phyloP scores from a whole-genome alignment of 2,797 vertebrate species.

The Lindbergichthys nudifrons region DNA sequence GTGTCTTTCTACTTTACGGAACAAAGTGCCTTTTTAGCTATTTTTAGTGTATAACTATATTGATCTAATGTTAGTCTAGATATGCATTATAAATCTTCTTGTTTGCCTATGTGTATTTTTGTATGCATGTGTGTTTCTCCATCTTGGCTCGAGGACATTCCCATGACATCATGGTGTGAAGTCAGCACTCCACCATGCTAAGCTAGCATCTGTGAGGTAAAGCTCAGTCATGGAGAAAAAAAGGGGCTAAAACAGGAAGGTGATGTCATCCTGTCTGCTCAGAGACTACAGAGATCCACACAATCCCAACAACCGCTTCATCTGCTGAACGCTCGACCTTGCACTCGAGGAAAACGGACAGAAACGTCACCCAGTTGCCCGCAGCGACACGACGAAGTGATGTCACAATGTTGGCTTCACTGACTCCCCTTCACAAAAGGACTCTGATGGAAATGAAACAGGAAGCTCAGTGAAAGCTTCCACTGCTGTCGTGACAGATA shows the following conservation, averaged over 20 bases:
- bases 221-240: slow-evolving; percentile 25
- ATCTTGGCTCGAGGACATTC: slow-evolving; percentile 37
- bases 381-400: slow-evolving; percentile 36
- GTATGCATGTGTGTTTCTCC: background rate
- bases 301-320: background rate
- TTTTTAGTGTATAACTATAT: background rate
- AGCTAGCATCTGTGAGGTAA: slow-evolving; percentile 65
- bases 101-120: background rate
- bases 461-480: slow-evolving; percentile 1
- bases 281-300: background rate
- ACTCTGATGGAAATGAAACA: slow-evolving; percentile 6
- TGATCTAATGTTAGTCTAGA: background rate
- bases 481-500: background rate
- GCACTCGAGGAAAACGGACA: slow-evolving; percentile 13
- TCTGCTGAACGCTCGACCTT: slow-evolving; percentile 23
- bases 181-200: slow-evolving; percentile 70
- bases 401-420: slow-evolving; percentile 42
- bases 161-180: slow-evolving; percentile 52
- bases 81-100: background rate
- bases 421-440: background rate
- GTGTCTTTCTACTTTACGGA: background rate
- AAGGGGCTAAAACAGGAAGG: slow-evolving; percentile 15
- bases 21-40: background rate
- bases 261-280: slow-evolving; percentile 55
- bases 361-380: slow-evolving; percentile 24